A percentile compares a stretch with the other conserved stretches of the same genome.
Conservation (phyloP, 2,888 invertebrate genomes). For the Calephelis perditalis region DNA sequence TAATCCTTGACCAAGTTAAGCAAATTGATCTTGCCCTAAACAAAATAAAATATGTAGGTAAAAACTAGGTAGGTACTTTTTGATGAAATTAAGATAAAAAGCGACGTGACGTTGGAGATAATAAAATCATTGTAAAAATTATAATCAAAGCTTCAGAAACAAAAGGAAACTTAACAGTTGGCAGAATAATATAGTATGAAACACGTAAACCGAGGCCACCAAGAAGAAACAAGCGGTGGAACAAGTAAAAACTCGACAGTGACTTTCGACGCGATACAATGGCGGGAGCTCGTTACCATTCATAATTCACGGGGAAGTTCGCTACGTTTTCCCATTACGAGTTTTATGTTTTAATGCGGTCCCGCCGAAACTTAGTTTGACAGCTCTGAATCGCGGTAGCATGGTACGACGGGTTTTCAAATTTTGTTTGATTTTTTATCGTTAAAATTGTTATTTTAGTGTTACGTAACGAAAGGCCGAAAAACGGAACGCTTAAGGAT, state of each 20-base stretch:
- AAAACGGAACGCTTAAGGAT: no score
- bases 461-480: no score
- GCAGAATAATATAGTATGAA: no score
- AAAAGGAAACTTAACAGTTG: no score
- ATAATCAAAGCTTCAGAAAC: neutral
- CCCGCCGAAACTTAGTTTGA: slow-evolving; percentile 54
- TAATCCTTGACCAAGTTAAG: no score
- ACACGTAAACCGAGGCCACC: slow-evolving; percentile 16
- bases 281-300: slow-evolving; percentile 72
- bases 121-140: neutral
- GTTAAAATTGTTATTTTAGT: no score
- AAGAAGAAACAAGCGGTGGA: slow-evolving; percentile 66
- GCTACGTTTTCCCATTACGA: slow-evolving; percentile 76
- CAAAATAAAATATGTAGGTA: no score
- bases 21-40: no score
- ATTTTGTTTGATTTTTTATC: neutral
- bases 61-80: no score
- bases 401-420: slow-evolving; percentile 19
- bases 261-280: slow-evolving; percentile 29
- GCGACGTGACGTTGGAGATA: no score
- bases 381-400: slow-evolving; percentile 30
- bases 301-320: slow-evolving; percentile 72
- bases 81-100: no score
- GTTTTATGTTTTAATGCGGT: slow-evolving; percentile 74
- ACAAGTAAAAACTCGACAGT: slow-evolving; percentile 55